phyloP scores from a whole-genome alignment of 1,140 invertebrate species.

The Drosophila serrata region DNA sequence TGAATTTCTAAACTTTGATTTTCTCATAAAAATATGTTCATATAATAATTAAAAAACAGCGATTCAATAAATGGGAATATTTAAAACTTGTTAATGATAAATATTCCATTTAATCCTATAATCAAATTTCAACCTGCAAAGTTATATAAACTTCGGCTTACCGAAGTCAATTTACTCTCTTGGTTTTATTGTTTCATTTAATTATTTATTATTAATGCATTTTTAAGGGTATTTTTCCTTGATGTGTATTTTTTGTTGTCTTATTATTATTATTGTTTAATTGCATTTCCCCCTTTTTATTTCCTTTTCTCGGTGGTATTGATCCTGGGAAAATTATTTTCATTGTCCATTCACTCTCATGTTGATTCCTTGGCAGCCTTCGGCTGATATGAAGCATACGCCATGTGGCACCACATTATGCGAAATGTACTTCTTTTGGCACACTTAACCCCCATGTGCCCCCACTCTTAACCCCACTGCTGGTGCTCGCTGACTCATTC shows the following conservation, averaged over 20 bases:
- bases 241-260: not conserved
- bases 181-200: no score
- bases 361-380: constrained; percentile 8
- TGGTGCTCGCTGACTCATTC: constrained; percentile 31
- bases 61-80: no score
- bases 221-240: not conserved
- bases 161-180: no score
- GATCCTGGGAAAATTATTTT: constrained; percentile 2
- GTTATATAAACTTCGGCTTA: no score
- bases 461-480: not conserved
- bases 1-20: no score
- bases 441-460: constrained; percentile 1
- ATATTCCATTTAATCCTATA: no score
- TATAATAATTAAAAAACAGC: no score
- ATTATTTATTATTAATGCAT: not conserved
- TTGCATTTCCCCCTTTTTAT: not conserved
- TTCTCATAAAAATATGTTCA: no score
- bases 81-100: no score
- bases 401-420: constrained; percentile 32
- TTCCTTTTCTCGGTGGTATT: constrained; percentile 14
- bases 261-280: not conserved
- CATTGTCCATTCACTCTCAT: constrained; percentile 4
- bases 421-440: constrained; percentile 19
- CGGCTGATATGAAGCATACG: constrained; percentile 49
- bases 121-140: no score